Evolutionary conservation across 2,113 vertebrate genomes (phyloP), one percentile per base, ranked within the genome.

Genomic region (Chionis minor): DNA sequence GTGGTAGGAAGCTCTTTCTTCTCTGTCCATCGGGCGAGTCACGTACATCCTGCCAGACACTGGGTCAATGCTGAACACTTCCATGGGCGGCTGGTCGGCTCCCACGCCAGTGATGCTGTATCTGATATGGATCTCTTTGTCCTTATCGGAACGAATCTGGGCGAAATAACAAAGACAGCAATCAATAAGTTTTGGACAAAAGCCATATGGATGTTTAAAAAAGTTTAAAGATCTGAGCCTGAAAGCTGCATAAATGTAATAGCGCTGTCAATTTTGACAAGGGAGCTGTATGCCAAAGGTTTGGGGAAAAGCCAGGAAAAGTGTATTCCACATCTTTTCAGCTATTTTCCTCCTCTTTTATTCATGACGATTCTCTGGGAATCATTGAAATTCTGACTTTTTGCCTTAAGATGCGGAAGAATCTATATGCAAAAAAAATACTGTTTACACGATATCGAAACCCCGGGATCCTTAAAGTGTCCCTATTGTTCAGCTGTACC

Each of bases 41-140:
- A 99, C 99, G 3, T 99, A 99, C 99, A 99, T 99, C 92, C 99
- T 99, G 78, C 99, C 99, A 2, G 98, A 99, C 93, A 99, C 98
- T 3, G 99, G 99, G 97, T 99, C 99, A 9, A 99, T 99, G 97
- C 98, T 99, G 98, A 99, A 99, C 79, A 99, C 98, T 79, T 99
- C 99, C 97, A 98, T 99, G 2, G 99, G 99, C 0, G 99, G 99
- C 98, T 99, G 99, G 98, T 99, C 99, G 1, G 99, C 99, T 8
- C 98, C 98, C 82, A 99, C 99, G 1, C 99, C 99, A 0, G 99
- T 99, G 98, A 99, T 98, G 98, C 99, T 99, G 97, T 99, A 99
- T 4, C 99, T 98, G 95, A 99, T 99, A 16, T 98, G 99, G 89
- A 99, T 99, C 96, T 99, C 99, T 23, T 98, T 98, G 98, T 99